Conservation (phyloP, 2,113 vertebrate species). For the Clarias batrachus region DNA sequence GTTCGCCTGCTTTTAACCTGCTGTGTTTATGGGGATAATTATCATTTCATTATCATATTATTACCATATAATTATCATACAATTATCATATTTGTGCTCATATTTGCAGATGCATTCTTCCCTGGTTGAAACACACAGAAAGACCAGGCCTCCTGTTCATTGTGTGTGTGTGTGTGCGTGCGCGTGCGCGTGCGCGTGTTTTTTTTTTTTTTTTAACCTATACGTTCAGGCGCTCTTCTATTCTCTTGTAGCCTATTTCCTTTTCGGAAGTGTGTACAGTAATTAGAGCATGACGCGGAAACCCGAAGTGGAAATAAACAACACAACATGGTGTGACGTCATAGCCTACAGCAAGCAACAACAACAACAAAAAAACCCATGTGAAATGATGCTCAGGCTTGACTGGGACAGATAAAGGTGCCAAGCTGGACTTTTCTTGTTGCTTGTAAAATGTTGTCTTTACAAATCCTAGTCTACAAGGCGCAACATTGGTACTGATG, state of each 20-base stretch:
- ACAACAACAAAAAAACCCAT: background rate
- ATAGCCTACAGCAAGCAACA: background rate
- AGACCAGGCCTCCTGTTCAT: slow-evolving; percentile 1
- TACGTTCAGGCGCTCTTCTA: background rate
- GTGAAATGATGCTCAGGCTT: background rate
- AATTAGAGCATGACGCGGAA: background rate
- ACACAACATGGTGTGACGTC: background rate
- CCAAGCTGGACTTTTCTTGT: background rate
- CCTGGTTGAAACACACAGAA: slow-evolving; percentile 9
- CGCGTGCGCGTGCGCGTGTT: background rate
- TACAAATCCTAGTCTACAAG: background rate
- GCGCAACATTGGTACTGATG: background rate
- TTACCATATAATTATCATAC: background rate
- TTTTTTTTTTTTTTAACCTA: background rate
- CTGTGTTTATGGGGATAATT: background rate
- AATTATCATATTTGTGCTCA: background rate
- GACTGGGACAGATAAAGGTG: background rate
- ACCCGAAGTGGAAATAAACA: background rate
- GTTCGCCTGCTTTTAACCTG: background rate
- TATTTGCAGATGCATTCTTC: background rate
- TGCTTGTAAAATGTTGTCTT: background rate
- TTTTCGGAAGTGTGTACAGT: background rate
- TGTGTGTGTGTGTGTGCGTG: slow-evolving; percentile 2
- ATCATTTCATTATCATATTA: background rate
- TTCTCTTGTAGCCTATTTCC: background rate